Evolutionary conservation across 2,113 vertebrate species (phyloP).

Genomic region (Rynchops niger): DNA sequence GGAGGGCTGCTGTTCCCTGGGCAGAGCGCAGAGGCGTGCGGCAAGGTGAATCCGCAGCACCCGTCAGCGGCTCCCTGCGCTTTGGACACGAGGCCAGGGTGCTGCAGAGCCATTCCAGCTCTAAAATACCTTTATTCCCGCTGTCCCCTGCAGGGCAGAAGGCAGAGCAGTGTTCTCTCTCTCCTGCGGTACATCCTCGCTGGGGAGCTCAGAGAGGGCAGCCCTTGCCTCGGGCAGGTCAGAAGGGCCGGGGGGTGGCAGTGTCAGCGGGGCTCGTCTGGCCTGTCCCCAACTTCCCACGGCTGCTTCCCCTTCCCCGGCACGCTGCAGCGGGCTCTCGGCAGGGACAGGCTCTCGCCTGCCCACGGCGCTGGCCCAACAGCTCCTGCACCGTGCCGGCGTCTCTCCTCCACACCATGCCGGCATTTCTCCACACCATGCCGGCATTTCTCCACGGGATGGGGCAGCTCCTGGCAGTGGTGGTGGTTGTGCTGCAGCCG

Average conservation of each 20-base stretch:
- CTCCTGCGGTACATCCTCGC: accelerated
- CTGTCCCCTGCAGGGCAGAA: background rate
- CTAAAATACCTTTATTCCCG: accelerated
- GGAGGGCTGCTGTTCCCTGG: background rate
- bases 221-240: background rate
- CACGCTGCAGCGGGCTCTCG: accelerated
- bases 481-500: background rate
- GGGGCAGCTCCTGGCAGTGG: background rate
- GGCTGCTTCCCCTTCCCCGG: background rate
- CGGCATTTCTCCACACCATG: accelerated
- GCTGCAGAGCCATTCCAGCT: background rate
- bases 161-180: background rate
- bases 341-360: background rate
- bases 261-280: background rate
- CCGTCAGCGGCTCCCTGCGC: background rate
- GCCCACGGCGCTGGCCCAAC: accelerated
- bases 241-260: background rate
- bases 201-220: background rate
- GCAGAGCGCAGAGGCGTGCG: background rate
- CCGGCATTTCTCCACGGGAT: accelerated
- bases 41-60: too few species aligned
- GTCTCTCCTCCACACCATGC: background rate
- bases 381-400: background rate
- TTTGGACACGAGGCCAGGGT: background rate
- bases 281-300: background rate